These are phyloP conservation scores for Lampris megalopsis DNA, from an alignment of 2,113 vertebrate species.

Conservation along the genomic window DNA sequence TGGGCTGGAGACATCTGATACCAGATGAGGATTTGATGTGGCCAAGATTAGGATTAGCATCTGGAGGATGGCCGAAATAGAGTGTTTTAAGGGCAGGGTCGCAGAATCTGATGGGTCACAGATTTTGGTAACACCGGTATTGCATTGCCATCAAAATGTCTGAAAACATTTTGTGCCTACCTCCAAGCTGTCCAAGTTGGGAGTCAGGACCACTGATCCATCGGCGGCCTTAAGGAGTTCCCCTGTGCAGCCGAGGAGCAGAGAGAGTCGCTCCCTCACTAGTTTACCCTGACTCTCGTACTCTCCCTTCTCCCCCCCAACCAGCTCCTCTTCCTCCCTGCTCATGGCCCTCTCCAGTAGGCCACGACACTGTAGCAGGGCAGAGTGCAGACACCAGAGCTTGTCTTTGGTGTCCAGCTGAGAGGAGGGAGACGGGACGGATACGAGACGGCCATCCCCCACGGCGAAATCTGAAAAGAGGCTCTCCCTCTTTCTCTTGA, in stretches of 20 bases:
- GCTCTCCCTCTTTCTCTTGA: constrained; percentile 73
- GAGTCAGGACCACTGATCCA: constrained; percentile 38
- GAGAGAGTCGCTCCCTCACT: constrained; percentile 69
- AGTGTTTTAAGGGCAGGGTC: too few species aligned
- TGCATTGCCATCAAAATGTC: neutral
- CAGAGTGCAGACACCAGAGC: constrained; percentile 74
- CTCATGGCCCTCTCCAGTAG: constrained; percentile 75
- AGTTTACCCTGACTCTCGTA: constrained; percentile 69
- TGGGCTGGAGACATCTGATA: too few species aligned
- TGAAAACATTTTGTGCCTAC: constrained; percentile 38
- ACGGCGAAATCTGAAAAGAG: constrained; percentile 39
- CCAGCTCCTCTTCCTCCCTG: constrained; percentile 71
- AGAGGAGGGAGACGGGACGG: constrained; percentile 66
- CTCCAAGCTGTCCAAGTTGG: constrained; percentile 54
- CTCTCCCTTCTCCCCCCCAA: constrained; percentile 39
- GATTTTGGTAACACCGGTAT: too few species aligned
- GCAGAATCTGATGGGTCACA: too few species aligned
- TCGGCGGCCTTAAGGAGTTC: constrained; percentile 66
- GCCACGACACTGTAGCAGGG: constrained; percentile 73
- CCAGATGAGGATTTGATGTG: too few species aligned
- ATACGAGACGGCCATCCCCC: constrained; percentile 63
- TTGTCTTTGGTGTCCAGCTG: constrained; percentile 71
- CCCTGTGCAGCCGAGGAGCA: constrained; percentile 64
- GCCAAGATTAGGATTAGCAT: too few species aligned
- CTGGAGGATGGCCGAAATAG: too few species aligned